These are phyloP conservation scores for Melanostigma gelatinosum DNA, from an alignment of 2,113 vertebrate species.

Conservation along the genomic window DNA sequence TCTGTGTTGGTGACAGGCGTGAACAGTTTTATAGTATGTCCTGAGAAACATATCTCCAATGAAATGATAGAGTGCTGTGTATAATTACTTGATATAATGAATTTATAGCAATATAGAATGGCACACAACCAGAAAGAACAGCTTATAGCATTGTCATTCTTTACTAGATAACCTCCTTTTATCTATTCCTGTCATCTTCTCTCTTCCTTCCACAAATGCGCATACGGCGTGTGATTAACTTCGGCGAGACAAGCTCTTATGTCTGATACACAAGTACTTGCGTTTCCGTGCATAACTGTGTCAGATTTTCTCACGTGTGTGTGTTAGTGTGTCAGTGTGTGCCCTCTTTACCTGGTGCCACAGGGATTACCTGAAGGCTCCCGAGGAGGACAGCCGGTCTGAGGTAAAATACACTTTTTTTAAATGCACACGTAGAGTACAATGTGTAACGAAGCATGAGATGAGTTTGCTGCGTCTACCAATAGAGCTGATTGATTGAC, in stretches of 20 bases:
- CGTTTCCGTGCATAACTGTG: slow-evolving; percentile 78
- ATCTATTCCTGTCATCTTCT: slow-evolving; percentile 24
- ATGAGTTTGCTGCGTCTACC: neutral
- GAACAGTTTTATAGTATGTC: neutral
- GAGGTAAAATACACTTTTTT: neutral
- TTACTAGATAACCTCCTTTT: neutral
- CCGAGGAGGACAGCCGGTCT: slow-evolving; percentile 7
- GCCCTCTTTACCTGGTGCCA: slow-evolving; percentile 75
- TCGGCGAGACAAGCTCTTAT: neutral
- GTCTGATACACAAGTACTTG: slow-evolving; percentile 30
- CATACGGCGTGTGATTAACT: slow-evolving; percentile 9
- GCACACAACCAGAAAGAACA: slow-evolving; percentile 1
- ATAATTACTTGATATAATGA: neutral
- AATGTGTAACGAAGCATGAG: neutral
- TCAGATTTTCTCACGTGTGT: slow-evolving; percentile 73
- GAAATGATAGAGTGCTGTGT: neutral
- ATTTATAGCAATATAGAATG: neutral
- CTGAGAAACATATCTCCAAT: neutral
- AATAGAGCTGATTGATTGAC: slow-evolving; percentile 10
- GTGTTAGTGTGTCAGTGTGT: slow-evolving; percentile 85
- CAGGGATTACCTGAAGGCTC: slow-evolving; percentile 62
- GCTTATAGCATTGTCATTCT: neutral
- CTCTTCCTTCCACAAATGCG: slow-evolving; percentile 35
- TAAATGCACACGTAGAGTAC: neutral
- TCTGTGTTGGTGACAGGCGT: neutral